phyloP scores from a whole-genome alignment of 2,888 invertebrate genomes.

The Lepidocyrtoides sp. region DNA sequence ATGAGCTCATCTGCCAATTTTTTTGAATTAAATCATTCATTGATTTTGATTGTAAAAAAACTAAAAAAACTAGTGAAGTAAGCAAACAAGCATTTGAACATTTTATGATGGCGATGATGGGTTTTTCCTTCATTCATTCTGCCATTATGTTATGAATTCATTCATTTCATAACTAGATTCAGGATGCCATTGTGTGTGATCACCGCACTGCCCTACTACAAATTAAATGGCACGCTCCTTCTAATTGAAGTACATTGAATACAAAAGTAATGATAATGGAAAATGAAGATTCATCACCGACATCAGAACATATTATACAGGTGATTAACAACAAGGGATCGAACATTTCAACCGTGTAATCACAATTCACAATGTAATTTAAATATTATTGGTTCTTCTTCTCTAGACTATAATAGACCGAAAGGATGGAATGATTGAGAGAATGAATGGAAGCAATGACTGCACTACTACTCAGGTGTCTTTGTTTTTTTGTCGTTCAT shows the following conservation, averaged over 20 bases:
- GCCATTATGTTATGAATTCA: neutral
- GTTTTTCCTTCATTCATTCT: neutral
- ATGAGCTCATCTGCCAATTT: neutral
- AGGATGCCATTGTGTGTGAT: neutral
- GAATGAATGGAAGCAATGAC: conserved; percentile 19
- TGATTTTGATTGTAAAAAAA: too few species aligned
- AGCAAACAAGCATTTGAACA: too few species aligned
- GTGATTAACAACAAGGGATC: conserved; percentile 15
- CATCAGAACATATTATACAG: neutral
- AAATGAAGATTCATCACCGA: neutral
- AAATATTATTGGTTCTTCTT: conserved; percentile 20
- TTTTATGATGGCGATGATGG: neutral
- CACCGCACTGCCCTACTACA: conserved; percentile 1
- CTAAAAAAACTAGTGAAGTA: too few species aligned
- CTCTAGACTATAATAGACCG: neutral
- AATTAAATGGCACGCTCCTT: conserved; percentile 5
- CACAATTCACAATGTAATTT: conserved; percentile 19
- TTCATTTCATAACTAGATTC: neutral
- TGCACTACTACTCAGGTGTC: neutral
- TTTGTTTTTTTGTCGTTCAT: conserved; percentile 51
- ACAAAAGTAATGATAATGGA: neutral
- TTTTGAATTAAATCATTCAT: neutral
- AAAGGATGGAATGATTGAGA: neutral
- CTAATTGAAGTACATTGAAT: neutral
- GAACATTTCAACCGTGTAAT: neutral